Evolutionary conservation across 1,140 invertebrate genomes (phyloP).

Genomic region (Drosophila navojoa): DNA sequence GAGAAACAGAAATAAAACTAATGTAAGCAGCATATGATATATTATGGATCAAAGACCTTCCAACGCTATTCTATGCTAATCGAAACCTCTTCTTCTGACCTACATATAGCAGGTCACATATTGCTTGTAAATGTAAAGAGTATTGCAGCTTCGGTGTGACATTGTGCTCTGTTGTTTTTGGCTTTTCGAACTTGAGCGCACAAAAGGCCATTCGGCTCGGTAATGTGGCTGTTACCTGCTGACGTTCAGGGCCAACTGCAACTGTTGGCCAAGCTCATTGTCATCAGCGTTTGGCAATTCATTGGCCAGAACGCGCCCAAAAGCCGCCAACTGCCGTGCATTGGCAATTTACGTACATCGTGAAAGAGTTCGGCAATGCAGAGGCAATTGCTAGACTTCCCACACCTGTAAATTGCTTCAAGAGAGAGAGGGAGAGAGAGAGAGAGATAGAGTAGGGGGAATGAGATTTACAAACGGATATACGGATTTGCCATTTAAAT

Average conservation of each 20-base stretch:
- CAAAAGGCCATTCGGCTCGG: slow-evolving; percentile 43
- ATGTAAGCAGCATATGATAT: too few relatives aligned
- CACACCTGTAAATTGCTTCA: slow-evolving; percentile 14
- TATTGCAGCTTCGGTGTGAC: background rate
- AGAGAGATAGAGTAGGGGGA: background rate
- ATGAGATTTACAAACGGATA: too few relatives aligned
- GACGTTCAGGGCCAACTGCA: slow-evolving; percentile 41
- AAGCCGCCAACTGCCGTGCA: slow-evolving; percentile 20
- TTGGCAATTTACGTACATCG: slow-evolving; percentile 48
- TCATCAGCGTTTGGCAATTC: slow-evolving; percentile 70
- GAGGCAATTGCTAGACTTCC: slow-evolving; percentile 12
- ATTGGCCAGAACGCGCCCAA: slow-evolving; percentile 43
- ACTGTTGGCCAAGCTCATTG: slow-evolving; percentile 51
- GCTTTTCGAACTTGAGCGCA: slow-evolving; percentile 13
- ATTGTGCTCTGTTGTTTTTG: slow-evolving; percentile 18
- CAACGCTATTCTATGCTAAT: too few relatives aligned
- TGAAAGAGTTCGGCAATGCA: slow-evolving; percentile 10
- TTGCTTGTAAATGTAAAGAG: too few relatives aligned
- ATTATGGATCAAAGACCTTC: too few relatives aligned
- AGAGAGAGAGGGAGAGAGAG: background rate
- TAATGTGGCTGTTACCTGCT: slow-evolving; percentile 36
- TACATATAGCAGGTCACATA: too few relatives aligned
- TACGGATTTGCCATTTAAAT: background rate
- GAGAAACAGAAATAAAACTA: too few relatives aligned
- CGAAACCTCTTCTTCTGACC: too few relatives aligned